Conservation (phyloP, 2,888 invertebrate genomes). For the Orthonevra nobilis region DNA sequence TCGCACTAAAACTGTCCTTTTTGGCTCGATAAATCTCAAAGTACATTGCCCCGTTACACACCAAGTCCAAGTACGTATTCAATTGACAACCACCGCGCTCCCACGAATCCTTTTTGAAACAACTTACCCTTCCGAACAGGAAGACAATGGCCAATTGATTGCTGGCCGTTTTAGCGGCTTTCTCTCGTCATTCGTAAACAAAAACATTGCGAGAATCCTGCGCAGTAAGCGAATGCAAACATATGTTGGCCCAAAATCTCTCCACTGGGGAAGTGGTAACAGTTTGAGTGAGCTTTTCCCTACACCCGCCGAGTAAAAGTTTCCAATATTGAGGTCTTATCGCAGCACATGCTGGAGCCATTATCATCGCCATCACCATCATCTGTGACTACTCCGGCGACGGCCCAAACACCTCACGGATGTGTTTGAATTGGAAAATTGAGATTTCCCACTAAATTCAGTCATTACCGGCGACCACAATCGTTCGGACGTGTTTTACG, state of each 20-base stretch:
- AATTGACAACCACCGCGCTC: conserved; percentile 2
- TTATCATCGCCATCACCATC: conserved; percentile 17
- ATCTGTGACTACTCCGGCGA: conserved; percentile 18
- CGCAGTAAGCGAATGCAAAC: conserved; percentile 21
- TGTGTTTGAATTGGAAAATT: conserved; percentile 25
- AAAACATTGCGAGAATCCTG: conserved; percentile 24
- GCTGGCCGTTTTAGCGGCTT: not conserved
- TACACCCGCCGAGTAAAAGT: conserved; percentile 7
- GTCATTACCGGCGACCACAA: conserved; percentile 44
- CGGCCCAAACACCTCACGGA: conserved; percentile 27
- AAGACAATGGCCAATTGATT: conserved; percentile 21
- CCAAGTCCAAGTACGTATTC: not conserved
- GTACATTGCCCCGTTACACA: conserved; percentile 19
- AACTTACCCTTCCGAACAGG: not conserved
- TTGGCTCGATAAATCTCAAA: not conserved
- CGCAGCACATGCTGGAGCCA: conserved; percentile 26
- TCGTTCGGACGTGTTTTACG: conserved; percentile 37
- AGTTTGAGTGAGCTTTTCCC: conserved; percentile 33
- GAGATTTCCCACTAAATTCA: conserved; percentile 29
- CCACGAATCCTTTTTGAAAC: not conserved
- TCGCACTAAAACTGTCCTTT: too few relatives aligned
- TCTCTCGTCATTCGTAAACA: conserved; percentile 58
- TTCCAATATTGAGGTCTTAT: conserved; percentile 21
- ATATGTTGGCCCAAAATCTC: not conserved
- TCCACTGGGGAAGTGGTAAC: conserved; percentile 40